Evolutionary conservation across 2,113 vertebrate species (phyloP), one percentile per base, ranked within the genome.

Genomic region (Sphaerodactylus townsendi): DNA sequence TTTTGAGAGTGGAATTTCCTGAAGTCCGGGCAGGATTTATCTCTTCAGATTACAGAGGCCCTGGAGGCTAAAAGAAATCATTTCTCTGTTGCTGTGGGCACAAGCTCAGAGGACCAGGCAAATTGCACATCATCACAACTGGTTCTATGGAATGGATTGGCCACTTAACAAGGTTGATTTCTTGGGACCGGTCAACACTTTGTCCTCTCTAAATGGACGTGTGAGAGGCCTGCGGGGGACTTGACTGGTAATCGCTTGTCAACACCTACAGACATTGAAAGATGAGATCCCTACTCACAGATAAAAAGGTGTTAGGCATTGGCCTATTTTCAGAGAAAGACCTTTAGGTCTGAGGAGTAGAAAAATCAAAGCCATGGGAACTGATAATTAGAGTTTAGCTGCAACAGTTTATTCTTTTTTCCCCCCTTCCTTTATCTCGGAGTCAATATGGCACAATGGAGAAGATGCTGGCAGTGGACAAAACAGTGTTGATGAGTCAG

Each of bases 171-270:
- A 41, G 35, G 10, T n/a, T 77, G 66, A 39, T 21, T 83, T 84
- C 48, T 70, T 65, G 46, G 73, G 56, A 65, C 64, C 4, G 21
- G 28, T 53, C 37, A 25, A 77, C 46, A 72, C 65, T 19, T 35
- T 77, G 35, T 19, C 56, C 56, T 33, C 37, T 69, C 21, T 56
- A 56, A 50, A 77, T 35, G 64, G 62, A 39, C 44, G n/a, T 39
- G 15, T 28, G 35, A 72, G 8, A 77, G 73, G 30, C 13, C 39
- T 35, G 25, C 39, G 65, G 35, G 53, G 73, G 10, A 35, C 14
- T 30, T 19, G 46, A 53, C 37, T 74, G 69, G 65, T 79, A 83
- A 79, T 83, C 21, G 10, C 41, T 59, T 87, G 85, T 66, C 80
- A 83, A 82, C 80, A 82, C 25, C 35, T 35, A n/a, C 28, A 37